Conservation (phyloP, 2,888 invertebrate genomes). For the Cosmia pyralina region DNA sequence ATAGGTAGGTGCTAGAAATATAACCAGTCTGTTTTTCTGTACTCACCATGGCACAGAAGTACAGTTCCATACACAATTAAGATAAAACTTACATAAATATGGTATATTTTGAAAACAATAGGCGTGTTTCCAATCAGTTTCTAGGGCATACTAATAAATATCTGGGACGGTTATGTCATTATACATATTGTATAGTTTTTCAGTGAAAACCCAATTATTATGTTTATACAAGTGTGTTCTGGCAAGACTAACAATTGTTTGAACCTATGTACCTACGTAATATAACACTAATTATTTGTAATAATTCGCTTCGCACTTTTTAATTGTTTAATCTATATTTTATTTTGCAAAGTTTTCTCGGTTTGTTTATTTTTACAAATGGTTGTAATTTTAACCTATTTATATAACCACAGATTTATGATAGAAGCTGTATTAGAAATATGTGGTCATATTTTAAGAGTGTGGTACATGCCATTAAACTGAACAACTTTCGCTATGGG, state of each 20-base stretch:
- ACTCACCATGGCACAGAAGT: conserved; percentile 33
- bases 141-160: conserved; percentile 44
- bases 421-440: no score
- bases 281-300: neutral
- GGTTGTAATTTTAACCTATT: no score
- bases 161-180: conserved; percentile 46
- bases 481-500: no score
- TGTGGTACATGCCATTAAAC: no score
- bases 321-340: neutral
- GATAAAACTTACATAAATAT: conserved; percentile 58
- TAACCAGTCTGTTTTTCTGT: neutral
- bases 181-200: conserved; percentile 17
- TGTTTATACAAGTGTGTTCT: conserved; percentile 49
- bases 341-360: neutral
- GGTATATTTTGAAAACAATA: conserved; percentile 58
- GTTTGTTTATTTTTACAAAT: neutral
- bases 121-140: conserved; percentile 51
- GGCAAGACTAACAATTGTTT: neutral
- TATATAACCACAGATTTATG: no score
- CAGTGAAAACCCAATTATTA: conserved; percentile 36
- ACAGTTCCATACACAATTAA: conserved; percentile 44
- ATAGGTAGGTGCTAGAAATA: neutral
- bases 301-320: neutral
- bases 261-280: no score
- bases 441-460: no score